These are phyloP conservation scores for Cyphomyrus plagiostoma DNA, from an alignment of 2,113 vertebrate genomes.

Conservation along the genomic window DNA sequence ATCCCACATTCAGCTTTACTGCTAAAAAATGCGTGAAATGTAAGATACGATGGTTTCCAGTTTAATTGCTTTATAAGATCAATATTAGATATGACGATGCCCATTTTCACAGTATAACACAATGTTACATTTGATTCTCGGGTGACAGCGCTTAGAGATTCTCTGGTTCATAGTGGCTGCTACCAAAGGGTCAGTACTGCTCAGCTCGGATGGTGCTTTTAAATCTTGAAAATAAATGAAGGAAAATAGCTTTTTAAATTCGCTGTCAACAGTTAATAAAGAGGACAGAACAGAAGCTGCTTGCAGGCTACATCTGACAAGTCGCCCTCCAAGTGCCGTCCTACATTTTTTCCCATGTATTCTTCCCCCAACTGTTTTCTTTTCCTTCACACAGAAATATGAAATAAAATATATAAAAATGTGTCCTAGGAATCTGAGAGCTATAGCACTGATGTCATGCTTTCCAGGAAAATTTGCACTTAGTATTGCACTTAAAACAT, in stretches of 20 bases:
- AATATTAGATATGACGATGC: neutral
- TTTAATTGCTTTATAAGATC: conserved; percentile 1
- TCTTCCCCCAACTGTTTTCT: neutral
- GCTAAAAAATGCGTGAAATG: neutral
- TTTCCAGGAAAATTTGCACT: neutral
- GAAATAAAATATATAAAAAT: neutral
- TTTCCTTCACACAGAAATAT: neutral
- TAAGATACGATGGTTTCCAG: neutral
- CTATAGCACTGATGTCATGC: neutral
- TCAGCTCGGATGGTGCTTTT: neutral
- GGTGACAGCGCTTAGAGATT: neutral
- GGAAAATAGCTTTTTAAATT: neutral
- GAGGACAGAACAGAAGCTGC: neutral
- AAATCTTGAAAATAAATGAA: conserved; percentile 4
- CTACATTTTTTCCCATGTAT: neutral
- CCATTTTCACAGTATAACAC: neutral
- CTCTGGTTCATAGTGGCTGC: neutral
- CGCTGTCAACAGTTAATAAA: neutral
- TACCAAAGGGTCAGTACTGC: neutral
- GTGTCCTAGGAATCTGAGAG: neutral
- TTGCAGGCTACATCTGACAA: neutral
- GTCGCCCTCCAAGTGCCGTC: neutral
- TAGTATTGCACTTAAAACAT: neutral
- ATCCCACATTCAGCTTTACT: neutral
- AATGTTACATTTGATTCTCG: neutral